Percentiles rank a stretch among this genome's conserved stretches.
Conservation (phyloP, 2,888 invertebrate species). For the Pachycephus smyrnensis region DNA sequence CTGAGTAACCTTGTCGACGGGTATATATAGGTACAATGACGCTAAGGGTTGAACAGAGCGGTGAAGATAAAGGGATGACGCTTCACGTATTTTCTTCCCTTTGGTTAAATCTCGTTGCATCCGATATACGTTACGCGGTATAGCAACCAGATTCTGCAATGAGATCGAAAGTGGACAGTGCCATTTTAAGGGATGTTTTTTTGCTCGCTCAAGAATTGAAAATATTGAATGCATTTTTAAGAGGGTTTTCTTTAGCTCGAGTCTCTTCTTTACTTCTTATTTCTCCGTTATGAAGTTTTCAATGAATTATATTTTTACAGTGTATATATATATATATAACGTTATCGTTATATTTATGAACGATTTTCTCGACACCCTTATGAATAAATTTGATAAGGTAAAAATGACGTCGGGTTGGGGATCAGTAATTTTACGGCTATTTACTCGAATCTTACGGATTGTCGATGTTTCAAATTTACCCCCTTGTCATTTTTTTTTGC, state of each 20-base stretch:
- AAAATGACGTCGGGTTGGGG: neutral
- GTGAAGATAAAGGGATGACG: neutral
- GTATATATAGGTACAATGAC: neutral
- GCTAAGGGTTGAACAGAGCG: neutral
- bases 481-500: constrained; percentile 2
- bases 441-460: neutral
- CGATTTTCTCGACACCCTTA: neutral
- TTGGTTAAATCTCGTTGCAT: neutral
- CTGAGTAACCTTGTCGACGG: neutral
- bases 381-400: neutral
- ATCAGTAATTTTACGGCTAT: constrained; percentile 1
- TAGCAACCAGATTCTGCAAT: neutral
- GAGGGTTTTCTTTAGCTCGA: neutral
- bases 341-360: too few species aligned
- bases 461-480: neutral
- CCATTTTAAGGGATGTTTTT: neutral
- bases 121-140: neutral
- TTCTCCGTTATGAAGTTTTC: too few species aligned
- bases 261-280: too few species aligned
- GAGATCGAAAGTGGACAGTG: neutral
- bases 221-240: neutral
- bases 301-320: too few species aligned
- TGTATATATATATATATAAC: too few species aligned
- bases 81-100: neutral
- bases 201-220: neutral